phyloP scores from a whole-genome alignment of 2,113 vertebrate genomes.

The Colaptes auratus region DNA sequence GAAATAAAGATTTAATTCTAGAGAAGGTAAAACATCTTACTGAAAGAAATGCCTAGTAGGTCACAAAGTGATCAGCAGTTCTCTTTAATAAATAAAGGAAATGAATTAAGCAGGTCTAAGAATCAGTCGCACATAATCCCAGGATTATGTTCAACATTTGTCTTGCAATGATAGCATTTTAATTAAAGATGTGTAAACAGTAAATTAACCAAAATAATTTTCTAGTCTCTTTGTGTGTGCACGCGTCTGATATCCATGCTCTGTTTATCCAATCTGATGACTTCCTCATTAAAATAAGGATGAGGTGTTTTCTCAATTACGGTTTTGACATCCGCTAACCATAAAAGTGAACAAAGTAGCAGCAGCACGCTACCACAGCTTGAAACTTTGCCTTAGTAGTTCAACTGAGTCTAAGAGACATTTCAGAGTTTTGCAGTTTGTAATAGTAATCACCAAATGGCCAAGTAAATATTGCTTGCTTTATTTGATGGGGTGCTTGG shows the following conservation, averaged over 20 bases:
- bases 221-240: neutral
- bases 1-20: neutral
- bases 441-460: neutral
- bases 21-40: neutral
- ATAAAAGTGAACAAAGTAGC: neutral
- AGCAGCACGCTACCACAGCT: neutral
- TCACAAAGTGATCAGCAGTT: neutral
- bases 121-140: constrained; percentile 29
- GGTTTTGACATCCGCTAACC: constrained; percentile 19
- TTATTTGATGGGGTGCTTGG: too few species aligned
- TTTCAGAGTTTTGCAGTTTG: neutral
- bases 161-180: constrained; percentile 17
- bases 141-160: constrained; percentile 13
- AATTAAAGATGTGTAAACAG: constrained; percentile 46
- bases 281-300: constrained; percentile 5
- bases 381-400: neutral
- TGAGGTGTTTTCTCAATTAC: neutral
- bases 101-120: neutral
- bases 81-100: neutral
- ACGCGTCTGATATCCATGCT: neutral
- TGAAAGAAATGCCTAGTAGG: neutral
- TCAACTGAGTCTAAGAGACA: neutral
- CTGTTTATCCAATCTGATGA: neutral
- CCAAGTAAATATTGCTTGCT: neutral
- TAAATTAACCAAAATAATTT: constrained; percentile 17